These are phyloP conservation scores for Rhaphigaster nebulosa DNA, from an alignment of 2,888 invertebrate genomes.

Conservation along the genomic window DNA sequence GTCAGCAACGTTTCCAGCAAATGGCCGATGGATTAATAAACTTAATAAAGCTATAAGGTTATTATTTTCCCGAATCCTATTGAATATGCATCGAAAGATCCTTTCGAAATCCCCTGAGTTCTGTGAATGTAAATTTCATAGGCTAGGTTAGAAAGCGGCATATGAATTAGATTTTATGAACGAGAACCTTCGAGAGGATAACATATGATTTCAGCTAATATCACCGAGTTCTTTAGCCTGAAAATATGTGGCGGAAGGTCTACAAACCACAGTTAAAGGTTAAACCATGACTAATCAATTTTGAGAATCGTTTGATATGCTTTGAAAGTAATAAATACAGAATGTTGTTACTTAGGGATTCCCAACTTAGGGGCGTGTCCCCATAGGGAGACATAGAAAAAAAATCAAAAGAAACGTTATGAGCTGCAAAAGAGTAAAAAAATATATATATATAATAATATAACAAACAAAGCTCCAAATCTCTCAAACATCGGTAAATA, in stretches of 20 bases:
- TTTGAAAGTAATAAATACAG: background rate
- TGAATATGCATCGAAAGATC: background rate
- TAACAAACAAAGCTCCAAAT: too few relatives aligned
- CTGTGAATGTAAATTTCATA: constrained; percentile 2
- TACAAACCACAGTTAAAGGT: background rate
- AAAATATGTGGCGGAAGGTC: background rate
- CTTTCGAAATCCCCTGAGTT: background rate
- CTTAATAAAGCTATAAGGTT: background rate
- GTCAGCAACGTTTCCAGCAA: background rate
- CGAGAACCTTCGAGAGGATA: background rate
- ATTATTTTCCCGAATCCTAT: background rate
- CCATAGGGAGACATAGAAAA: background rate
- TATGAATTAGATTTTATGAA: background rate
- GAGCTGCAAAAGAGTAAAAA: background rate
- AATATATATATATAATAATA: too few relatives aligned
- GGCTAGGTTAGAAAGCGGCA: background rate
- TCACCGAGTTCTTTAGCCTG: background rate
- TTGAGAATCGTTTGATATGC: background rate
- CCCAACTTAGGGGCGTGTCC: background rate
- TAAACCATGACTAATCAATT: background rate
- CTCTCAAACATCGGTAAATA: too few relatives aligned
- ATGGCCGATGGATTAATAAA: background rate
- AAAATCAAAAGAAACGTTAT: background rate
- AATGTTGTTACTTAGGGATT: background rate
- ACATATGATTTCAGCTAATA: background rate